Conservation (phyloP, 2,888 invertebrate species). For the Agrochola macilenta region DNA sequence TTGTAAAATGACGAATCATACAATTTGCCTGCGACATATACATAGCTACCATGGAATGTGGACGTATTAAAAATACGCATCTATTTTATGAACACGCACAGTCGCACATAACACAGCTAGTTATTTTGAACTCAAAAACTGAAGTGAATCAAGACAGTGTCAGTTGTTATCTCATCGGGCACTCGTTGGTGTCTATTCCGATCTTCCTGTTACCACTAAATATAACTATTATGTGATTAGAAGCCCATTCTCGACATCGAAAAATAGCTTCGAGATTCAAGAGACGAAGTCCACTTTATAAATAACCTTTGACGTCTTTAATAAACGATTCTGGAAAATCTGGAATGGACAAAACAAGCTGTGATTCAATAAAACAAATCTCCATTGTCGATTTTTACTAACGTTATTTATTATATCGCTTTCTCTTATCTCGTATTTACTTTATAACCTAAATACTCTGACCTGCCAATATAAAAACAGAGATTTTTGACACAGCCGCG, state of each 20-base stretch:
- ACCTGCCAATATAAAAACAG: constrained; percentile 17
- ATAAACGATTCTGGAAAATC: constrained; percentile 19
- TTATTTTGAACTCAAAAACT: constrained; percentile 36
- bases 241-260: constrained; percentile 18
- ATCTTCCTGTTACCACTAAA: constrained; percentile 18
- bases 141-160: constrained; percentile 24
- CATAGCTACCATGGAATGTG: neutral
- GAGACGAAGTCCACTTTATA: constrained; percentile 37
- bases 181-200: constrained; percentile 9
- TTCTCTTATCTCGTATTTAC: constrained; percentile 20
- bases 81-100: neutral
- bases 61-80: constrained; percentile 40
- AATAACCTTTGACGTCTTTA: constrained; percentile 35
- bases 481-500: constrained; percentile 32
- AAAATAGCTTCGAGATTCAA: constrained; percentile 29
- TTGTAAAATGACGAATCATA: too few relatives aligned
- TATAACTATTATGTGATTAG: constrained; percentile 21
- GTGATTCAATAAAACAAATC: constrained; percentile 37
- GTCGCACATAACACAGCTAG: neutral
- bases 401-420: neutral
- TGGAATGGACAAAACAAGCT: constrained; percentile 35
- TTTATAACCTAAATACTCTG: constrained; percentile 14
- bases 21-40: too few relatives aligned
- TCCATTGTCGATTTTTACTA: constrained; percentile 18
- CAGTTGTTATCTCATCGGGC: constrained; percentile 22